Base-by-base conservation (phyloP, 2,888 invertebrate species). In the Napeogenes sylphis region DNA sequence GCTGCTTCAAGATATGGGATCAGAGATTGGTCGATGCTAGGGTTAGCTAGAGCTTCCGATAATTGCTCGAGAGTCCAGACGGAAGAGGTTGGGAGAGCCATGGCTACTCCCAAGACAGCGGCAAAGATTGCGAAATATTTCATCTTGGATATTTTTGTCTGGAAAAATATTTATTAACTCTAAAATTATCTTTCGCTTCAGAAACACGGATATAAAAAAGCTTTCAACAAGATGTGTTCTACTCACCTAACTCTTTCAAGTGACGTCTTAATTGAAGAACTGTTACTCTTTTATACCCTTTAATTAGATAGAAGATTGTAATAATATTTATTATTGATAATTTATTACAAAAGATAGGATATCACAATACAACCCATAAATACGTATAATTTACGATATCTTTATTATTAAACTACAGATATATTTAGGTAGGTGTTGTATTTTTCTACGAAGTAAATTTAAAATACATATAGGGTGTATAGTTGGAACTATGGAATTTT, bases 41-140 rank as follows among this genome's bases (percentile, higher is more conserved):
- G 80, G 76, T 77, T 71, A 61, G 77, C 68, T 56, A 84, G 70
- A 45, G 82, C 85, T 3, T 57, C 56, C 32, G 56, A 56, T 10
- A 68, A 30, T 13, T 66, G 60, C n/a, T 62, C 35, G 12, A 67
- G 55, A n/a, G 59, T 61, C 67, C 58, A 61, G 4, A 58, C 8
- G 38, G n/a, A 42, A 5, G 62, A 47, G 47, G 46, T 71, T 72
- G 69, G 73, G 46, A 75, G 74, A 59, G 79, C 74, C 14, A 65
- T 61, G 35, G 69, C 63, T 55, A 74, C 61, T 33, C 74, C 74
- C 64, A 71, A 58, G 57, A 83, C 38, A 67, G 83, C 80, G 56
- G 76, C 77, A 72, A 87, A 80, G n/a, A 81, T 74, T 61, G 79
- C 76, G 69, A 85, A 70, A 79, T 83, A 81, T 77, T 85, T 86